These are phyloP conservation scores for Onychomys arenicola DNA, from an alignment of 2,797 vertebrate genomes.

Conservation along the genomic window DNA sequence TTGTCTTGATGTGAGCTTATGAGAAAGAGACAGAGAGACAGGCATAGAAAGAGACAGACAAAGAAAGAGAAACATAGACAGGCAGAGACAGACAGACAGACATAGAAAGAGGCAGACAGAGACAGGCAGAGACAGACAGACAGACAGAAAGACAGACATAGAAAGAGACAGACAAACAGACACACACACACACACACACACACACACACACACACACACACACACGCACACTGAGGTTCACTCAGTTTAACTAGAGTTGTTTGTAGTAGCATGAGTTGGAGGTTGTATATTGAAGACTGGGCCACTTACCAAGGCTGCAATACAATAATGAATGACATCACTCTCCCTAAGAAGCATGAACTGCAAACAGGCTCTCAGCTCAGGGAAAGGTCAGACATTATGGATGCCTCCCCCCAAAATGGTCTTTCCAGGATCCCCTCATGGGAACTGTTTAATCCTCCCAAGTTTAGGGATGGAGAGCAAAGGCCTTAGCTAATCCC, in stretches of 20 bases:
- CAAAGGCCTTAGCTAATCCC: not conserved
- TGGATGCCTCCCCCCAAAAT: not conserved
- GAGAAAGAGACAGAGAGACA: not conserved
- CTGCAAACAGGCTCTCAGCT: not conserved
- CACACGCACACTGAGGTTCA: too few relatives aligned
- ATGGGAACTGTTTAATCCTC: conserved; percentile 14
- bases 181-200: too few relatives aligned
- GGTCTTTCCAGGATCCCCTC: too few relatives aligned
- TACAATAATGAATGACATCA: not conserved
- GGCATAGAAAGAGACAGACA: not conserved
- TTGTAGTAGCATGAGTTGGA: not conserved
- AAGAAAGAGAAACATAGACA: not conserved
- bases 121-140: too few relatives aligned
- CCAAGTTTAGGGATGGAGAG: not conserved
- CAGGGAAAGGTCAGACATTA: too few relatives aligned
- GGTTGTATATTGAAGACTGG: too few relatives aligned
- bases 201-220: too few relatives aligned
- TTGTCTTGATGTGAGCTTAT: not conserved
- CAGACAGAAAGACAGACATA: not conserved
- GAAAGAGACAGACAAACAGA: not conserved
- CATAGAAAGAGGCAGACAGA: not conserved
- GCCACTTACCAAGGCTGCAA: not conserved
- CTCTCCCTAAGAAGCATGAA: not conserved
- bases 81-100: not conserved
- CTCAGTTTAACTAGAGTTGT: not conserved